Evolutionary conservation across 2,797 vertebrate species (phyloP), one percentile per base, ranked within the genome.

Genomic region (Mallotus villosus): DNA sequence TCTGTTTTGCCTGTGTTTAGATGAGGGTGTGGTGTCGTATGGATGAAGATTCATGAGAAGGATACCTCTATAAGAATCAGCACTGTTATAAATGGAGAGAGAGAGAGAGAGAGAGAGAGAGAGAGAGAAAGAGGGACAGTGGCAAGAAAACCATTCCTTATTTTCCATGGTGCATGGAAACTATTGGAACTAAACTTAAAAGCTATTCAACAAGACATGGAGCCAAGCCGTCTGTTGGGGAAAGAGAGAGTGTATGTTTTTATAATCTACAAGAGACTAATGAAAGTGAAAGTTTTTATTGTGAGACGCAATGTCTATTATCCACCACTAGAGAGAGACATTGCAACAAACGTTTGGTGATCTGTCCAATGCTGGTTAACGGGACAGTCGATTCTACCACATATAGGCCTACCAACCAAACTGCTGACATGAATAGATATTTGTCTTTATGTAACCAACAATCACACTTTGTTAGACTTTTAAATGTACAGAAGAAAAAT

Each of bases 301-400:
- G 65, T 73, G 79, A 79, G 77, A 75, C 80, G 49, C 75, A 74
- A 77, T 75, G 81, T 78, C 46, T 68, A 74, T 82, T 67, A 82
- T 82, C 83, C 86, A 83, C 82, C 79, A 84, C 76, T 73, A 87
- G 86, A 76, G 77, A 81, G 83, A 78, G 83, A 80, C 63, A 74
- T 72, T 55, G 72, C 76, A 81, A 79, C 83, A 69, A 80, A 51
- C 68, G 73, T 81, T 76, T 21, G 74, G 74, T 77, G 71, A 82
- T 82, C 79, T 84, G 81, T 75, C 83, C 81, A 81, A 81, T 78
- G 76, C 62, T 70, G 83, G 78, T 81, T 77, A 51, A 84, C 78
- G 78, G 37, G 49, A 86, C 78, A 84, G 79, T 41, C 57, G 12
- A 12, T 88, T 82, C 88, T 88, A 86, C 82, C n/a, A 46, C 6